phyloP scores from a whole-genome alignment of 2,113 vertebrate species.

The Hippoglossus stenolepis region DNA sequence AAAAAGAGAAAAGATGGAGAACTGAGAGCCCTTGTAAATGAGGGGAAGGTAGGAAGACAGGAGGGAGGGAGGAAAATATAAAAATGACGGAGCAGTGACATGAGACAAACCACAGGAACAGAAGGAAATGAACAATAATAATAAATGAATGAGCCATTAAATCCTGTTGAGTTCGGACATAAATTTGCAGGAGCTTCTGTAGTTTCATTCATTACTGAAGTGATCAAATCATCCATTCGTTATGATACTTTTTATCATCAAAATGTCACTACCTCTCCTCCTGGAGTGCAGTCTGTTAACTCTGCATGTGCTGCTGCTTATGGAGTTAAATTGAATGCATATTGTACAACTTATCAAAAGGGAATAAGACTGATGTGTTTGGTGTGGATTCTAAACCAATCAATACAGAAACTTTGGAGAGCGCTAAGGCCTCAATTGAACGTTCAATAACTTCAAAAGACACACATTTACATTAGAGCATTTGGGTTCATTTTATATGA shows the following conservation, averaged over 20 bases:
- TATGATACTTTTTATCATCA: slow-evolving; percentile 14
- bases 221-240: slow-evolving; percentile 12
- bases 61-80: background rate
- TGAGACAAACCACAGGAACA: slow-evolving; percentile 5
- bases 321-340: background rate
- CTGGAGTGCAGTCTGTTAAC: background rate
- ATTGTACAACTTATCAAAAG: background rate
- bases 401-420: too few relatives aligned
- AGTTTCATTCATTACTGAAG: background rate
- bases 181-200: background rate
- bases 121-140: slow-evolving; percentile 25
- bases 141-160: slow-evolving; percentile 33
- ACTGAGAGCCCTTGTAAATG: background rate
- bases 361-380: background rate
- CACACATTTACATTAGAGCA: too few relatives aligned
- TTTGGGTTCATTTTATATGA: background rate
- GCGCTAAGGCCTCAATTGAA: too few relatives aligned
- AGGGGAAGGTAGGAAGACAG: background rate
- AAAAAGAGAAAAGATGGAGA: background rate
- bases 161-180: slow-evolving; percentile 18
- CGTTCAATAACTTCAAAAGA: too few relatives aligned
- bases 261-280: slow-evolving; percentile 8
- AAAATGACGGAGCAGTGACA: slow-evolving; percentile 8
- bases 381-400: background rate
- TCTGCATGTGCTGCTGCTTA: background rate